Conservation (phyloP, 2,888 invertebrate genomes). For the Luperina nickerlii region DNA sequence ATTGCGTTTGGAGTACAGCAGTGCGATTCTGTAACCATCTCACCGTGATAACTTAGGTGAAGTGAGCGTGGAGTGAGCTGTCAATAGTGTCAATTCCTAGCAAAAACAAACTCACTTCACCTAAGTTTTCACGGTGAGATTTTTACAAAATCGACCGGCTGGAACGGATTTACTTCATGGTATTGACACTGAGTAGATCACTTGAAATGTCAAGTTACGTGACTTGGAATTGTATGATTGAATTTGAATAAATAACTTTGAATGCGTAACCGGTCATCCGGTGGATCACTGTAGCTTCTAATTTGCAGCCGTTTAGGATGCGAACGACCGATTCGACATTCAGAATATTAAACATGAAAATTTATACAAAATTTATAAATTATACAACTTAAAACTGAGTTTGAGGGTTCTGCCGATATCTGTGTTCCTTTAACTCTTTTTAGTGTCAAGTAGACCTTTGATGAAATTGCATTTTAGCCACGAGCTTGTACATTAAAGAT, state of each 20-base stretch:
- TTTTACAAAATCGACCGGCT: too few species aligned
- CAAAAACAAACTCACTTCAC: too few species aligned
- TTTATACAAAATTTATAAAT: slow-evolving; percentile 1
- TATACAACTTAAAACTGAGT: slow-evolving; percentile 15
- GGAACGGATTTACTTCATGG: slow-evolving; percentile 26
- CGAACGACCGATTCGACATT: slow-evolving; percentile 69
- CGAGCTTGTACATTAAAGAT: slow-evolving; percentile 21
- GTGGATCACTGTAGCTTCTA: slow-evolving; percentile 73
- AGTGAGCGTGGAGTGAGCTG: too few species aligned
- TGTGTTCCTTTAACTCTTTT: background rate
- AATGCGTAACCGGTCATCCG: slow-evolving; percentile 73
- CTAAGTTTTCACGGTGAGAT: too few species aligned
- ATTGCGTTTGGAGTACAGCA: slow-evolving; percentile 1
- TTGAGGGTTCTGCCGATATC: background rate
- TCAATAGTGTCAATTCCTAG: too few species aligned
- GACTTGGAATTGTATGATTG: slow-evolving; percentile 79
- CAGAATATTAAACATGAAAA: slow-evolving; percentile 57
- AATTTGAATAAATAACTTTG: slow-evolving; percentile 79
- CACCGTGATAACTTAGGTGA: too few species aligned
- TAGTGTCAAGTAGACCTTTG: background rate
- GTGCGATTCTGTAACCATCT: too few species aligned
- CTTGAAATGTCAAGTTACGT: slow-evolving; percentile 75
- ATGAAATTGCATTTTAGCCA: slow-evolving; percentile 15
- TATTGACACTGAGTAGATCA: slow-evolving; percentile 44
- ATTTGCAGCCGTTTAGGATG: slow-evolving; percentile 74